Percentiles rank a stretch among this genome's conserved stretches.
Conservation (phyloP, 2,888 invertebrate species). For the Timema cristinae region DNA sequence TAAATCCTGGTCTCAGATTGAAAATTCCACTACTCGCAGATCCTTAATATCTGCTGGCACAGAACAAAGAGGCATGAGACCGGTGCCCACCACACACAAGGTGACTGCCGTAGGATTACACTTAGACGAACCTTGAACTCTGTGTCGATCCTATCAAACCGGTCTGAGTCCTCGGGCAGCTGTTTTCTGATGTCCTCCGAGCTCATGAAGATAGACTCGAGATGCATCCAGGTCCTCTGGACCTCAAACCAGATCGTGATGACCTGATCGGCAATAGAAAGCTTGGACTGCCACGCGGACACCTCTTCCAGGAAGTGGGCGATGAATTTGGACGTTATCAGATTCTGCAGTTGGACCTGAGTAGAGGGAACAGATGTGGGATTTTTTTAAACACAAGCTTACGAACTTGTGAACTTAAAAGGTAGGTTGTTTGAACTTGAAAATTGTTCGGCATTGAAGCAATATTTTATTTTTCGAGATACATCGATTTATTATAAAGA, state of each 20-base stretch:
- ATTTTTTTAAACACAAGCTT: no score
- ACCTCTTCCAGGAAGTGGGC: slow-evolving; percentile 94
- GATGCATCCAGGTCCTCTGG: slow-evolving; percentile 94
- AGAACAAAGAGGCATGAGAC: no score
- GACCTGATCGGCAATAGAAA: slow-evolving; percentile 91
- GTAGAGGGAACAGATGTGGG: slow-evolving; percentile 19
- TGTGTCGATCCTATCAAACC: slow-evolving; percentile 86
- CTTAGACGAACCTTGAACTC: slow-evolving; percentile 70
- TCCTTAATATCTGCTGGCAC: no score
- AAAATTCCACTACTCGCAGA: no score
- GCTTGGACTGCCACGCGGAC: slow-evolving; percentile 87
- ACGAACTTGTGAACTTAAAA: no score
- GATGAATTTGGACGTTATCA: slow-evolving; percentile 95
- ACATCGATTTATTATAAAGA: no score
- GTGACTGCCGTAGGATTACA: no score
- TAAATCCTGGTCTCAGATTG: no score
- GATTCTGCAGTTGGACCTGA: slow-evolving; percentile 88
- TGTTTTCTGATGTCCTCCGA: slow-evolving; percentile 95
- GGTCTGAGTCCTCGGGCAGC: slow-evolving; percentile 85
- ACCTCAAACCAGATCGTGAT: slow-evolving; percentile 93
- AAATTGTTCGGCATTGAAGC: no score
- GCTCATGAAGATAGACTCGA: slow-evolving; percentile 97
- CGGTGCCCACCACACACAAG: no score
- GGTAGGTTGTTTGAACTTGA: no score
- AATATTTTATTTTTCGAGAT: no score